A percentile compares a stretch with the other conserved stretches of the same genome.
phyloP scores from a whole-genome alignment of 1,140 invertebrate genomes.

The Calliopsis andreniformis region DNA sequence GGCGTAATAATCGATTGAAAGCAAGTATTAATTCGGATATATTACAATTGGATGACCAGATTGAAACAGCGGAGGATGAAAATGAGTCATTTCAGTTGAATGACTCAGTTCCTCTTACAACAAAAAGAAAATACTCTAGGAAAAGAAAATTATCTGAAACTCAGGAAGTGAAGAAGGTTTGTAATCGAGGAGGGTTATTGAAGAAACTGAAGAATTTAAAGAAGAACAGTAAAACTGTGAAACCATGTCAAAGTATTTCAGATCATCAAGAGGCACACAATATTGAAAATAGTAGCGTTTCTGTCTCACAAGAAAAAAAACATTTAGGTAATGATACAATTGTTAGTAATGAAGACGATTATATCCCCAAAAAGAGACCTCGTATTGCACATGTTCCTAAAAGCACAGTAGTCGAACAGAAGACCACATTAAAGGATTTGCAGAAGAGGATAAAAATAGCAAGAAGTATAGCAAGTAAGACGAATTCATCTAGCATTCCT shows the following conservation, averaged over 20 bases:
- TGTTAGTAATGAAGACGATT: conserved; percentile 10
- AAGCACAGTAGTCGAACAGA: background rate
- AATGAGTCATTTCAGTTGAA: background rate
- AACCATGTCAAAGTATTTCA: background rate
- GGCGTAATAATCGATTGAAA: background rate
- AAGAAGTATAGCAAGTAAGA: no score
- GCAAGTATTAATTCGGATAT: background rate
- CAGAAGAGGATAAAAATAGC: background rate
- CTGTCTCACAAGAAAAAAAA: background rate
- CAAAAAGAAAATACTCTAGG: background rate
- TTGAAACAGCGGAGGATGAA: background rate
- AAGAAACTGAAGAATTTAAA: conserved; percentile 38
- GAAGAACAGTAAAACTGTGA: background rate
- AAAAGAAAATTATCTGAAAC: background rate
- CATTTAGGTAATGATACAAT: background rate
- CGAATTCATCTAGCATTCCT: no score
- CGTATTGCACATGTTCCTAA: conserved; percentile 64
- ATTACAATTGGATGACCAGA: background rate
- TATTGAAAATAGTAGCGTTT: background rate
- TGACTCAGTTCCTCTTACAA: background rate
- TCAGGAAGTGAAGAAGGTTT: background rate
- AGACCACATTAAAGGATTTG: background rate
- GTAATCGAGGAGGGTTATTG: background rate
- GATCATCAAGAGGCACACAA: background rate
- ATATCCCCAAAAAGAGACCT: conserved; percentile 46